Base-by-base conservation (phyloP, 2,113 vertebrate species). In the Corvus hawaiiensis region DNA sequence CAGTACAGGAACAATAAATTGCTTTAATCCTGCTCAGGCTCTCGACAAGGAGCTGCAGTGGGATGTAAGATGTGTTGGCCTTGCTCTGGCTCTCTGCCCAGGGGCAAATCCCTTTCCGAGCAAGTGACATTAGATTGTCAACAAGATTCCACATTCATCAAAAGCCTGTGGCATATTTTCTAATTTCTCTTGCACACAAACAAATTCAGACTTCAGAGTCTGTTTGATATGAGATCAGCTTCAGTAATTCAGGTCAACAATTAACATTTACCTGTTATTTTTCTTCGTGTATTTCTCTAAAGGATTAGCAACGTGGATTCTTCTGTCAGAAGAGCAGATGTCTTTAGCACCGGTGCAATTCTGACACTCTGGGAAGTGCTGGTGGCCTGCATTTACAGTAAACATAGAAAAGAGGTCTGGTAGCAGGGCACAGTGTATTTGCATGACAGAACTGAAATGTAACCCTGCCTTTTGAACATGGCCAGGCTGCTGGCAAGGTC, bases 301-400 rank as follows among this genome's bases (percentile, higher is more conserved):
- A 82, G 71, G 49, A 61, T 94, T 89, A 87, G 78, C 85, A 51
- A 71, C 0, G 1, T 83, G 80, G 37, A 55, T 63, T 74, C 87
- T 93, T 85, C 67, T 84, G 26, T 72, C 35, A 49, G 81, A 69
- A 89, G 54, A 93, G 49, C 18, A 13, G 56, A 21, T 66, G 73
- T 82, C 72, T 55, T 81, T 63, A 91, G 87, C 85, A 66, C 88
- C 75, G 69, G 74, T 95, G 92, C 78, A 88, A 33, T 95, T 94
- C 87, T 68, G 93, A 80, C 71, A 52, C 55, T 68, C 79, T 35
- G 44, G 67, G 82, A 94, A 92, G 80, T 43, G 88, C 28, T 15
- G 15, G 87, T 86, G 93, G 95, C 58, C 56, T 88, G 89, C 96
- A 92, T 97, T 97, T 97, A 97, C 96, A 94, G 96, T 97, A 97